Base-by-base conservation (phyloP, 2,113 vertebrate genomes). In the Neomonachus schauinslandi region DNA sequence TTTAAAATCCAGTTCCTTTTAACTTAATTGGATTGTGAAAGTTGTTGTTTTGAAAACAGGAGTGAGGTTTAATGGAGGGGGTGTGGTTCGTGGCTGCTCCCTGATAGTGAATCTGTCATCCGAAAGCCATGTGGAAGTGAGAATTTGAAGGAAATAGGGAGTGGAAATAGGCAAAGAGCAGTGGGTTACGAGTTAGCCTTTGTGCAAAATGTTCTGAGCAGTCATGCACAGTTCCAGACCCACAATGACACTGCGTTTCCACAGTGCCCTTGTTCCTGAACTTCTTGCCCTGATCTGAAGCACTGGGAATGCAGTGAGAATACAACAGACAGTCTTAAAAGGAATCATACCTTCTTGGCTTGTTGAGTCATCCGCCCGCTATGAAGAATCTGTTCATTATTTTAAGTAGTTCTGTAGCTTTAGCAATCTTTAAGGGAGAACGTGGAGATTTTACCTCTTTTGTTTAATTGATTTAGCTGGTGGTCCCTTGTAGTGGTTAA, bases 401-500 rank as follows among this genome's bases (percentile, higher is more conserved):
- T 46, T 49, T 26, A 42, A 85, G 53, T 31, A 24, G 19, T 61
- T 19, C 74, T 84, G 26, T 59, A 36, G 46, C 36, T 79, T 82
- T 84, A 72, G 80, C 55, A 67, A 26, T 86, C 53, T 82, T 53
- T 94, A 93, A 93, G 14, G 74, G 90, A 92, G 88, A 67, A 87
- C 42, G 13, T 74, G 88, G 88, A 87, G 95, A 36, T 69, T 97
- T 94, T 98, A 69, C 72, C 77, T 97, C 2, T 93, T 97, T 96
- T 93, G 57, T 84, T 97, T 94, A 91, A 98, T 94, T 97, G 97
- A 95, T 93, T 97, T 91, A 97, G 91, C 59, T 33, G 94, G 89
- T 14, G 31, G 97, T 98, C 95, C 97, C 94, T 96, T 85, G 33
- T 89, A 97, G 94, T 94, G 81, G 92, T 96, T 97, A 97, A 92